Evolutionary conservation across 2,888 invertebrate genomes (phyloP).

Genomic region (Ochropleura plecta): DNA sequence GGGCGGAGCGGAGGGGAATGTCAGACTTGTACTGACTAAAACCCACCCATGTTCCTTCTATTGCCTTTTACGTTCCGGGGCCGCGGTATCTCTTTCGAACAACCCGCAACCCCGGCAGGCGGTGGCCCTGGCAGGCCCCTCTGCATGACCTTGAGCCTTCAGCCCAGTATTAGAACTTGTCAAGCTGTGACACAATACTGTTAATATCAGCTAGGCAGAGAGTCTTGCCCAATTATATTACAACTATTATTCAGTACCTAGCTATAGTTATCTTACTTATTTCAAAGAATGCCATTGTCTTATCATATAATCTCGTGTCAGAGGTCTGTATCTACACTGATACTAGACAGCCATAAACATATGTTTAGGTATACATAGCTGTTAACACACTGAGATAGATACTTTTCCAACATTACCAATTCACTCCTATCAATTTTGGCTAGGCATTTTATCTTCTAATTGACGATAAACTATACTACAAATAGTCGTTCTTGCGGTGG

Average conservation of each 20-base stretch:
- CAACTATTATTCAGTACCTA: too few relatives aligned
- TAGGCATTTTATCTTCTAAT: background rate
- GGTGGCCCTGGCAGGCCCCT: too few relatives aligned
- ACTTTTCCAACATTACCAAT: background rate
- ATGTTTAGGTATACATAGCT: background rate
- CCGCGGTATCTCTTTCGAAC: too few relatives aligned
- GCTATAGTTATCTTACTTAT: background rate
- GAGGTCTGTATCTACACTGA: slow-evolving; percentile 27
- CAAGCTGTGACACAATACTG: background rate
- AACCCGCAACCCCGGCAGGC: too few relatives aligned
- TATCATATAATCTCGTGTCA: slow-evolving; percentile 27
- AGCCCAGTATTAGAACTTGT: background rate
- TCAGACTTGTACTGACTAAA: too few relatives aligned
- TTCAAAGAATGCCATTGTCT: background rate
- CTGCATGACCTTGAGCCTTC: background rate
- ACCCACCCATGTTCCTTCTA: too few relatives aligned
- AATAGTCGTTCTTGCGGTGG: background rate
- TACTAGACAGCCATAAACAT: background rate
- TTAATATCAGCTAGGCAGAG: background rate
- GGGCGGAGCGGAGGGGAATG: too few relatives aligned
- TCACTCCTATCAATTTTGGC: background rate
- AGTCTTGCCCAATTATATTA: background rate
- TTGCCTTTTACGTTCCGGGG: too few relatives aligned
- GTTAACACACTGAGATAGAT: background rate
- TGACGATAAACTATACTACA: slow-evolving; percentile 5